Conservation (phyloP, 2,888 invertebrate species). For the Merodon equestris region DNA sequence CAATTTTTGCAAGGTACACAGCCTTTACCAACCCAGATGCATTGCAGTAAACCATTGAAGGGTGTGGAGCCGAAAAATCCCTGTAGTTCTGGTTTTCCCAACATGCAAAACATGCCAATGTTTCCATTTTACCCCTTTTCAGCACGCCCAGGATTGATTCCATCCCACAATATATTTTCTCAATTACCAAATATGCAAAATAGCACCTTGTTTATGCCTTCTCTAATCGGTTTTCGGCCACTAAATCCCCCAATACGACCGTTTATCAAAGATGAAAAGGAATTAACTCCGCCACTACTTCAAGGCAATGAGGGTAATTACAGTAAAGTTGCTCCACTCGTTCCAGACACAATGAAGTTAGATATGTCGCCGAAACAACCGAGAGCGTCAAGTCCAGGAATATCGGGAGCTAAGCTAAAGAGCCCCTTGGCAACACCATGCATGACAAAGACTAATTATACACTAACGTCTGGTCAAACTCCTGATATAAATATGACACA, state of each 20-base stretch:
- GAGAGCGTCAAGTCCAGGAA: constrained; percentile 10
- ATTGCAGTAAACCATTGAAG: constrained; percentile 5
- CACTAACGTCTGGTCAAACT: constrained; percentile 4
- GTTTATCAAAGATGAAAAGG: constrained; percentile 59
- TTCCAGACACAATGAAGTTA: constrained; percentile 75
- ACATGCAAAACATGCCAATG: constrained; percentile 76
- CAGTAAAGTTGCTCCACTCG: constrained; percentile 77
- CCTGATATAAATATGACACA: constrained; percentile 28
- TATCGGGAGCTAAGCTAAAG: constrained; percentile 11
- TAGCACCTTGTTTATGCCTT: constrained; percentile 62
- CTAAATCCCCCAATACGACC: constrained; percentile 44
- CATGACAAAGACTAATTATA: constrained; percentile 11
- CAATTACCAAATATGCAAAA: constrained; percentile 70
- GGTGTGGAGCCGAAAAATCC: constrained; percentile 19
- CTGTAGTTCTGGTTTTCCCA: constrained; percentile 75
- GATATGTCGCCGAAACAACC: constrained; percentile 55
- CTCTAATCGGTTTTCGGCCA: constrained; percentile 63
- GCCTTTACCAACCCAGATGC: neutral
- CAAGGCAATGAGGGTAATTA: constrained; percentile 72
- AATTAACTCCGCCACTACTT: constrained; percentile 32
- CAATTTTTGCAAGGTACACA: no score
- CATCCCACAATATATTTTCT: constrained; percentile 80
- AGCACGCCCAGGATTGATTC: constrained; percentile 81
- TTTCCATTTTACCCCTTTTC: constrained; percentile 77
- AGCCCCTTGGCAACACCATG: constrained; percentile 14